phyloP scores from a whole-genome alignment of 2,797 vertebrate genomes.

The Phoxinus dragarum region DNA sequence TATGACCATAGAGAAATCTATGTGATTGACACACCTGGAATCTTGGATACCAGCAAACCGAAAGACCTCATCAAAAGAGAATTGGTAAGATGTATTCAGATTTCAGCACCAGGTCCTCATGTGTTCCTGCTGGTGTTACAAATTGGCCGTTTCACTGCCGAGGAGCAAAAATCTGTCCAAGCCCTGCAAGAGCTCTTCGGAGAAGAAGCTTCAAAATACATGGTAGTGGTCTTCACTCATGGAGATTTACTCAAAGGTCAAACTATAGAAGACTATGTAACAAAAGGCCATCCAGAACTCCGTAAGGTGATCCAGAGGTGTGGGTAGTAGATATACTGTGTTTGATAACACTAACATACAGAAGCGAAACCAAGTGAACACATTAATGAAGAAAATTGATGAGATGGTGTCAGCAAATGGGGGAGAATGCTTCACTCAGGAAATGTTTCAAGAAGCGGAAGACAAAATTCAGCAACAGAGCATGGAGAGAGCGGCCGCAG shows the following conservation, averaged over 20 bases:
- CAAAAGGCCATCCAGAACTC: not conserved
- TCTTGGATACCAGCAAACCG: constrained; percentile 30
- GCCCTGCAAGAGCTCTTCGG: constrained; percentile 54
- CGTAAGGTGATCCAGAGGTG: constrained; percentile 38
- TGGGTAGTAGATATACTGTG: constrained; percentile 36
- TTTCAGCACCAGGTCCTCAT: constrained; percentile 51
- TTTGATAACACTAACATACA: constrained; percentile 20
- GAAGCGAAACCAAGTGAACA: not conserved
- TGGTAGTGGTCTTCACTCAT: constrained; percentile 54
- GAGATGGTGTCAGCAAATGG: constrained; percentile 41
- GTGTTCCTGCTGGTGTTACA: constrained; percentile 51
- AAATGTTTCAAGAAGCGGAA: constrained; percentile 52
- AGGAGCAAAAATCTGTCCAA: constrained; percentile 49
- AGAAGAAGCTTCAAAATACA: constrained; percentile 45
- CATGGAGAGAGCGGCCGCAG: not conserved
- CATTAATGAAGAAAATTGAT: constrained; percentile 24
- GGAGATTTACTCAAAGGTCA: not conserved
- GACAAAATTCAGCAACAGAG: constrained; percentile 20
- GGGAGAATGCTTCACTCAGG: constrained; percentile 38
- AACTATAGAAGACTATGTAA: constrained; percentile 17
- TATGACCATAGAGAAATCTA: not conserved
- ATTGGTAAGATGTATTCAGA: constrained; percentile 45
- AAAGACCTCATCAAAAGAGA: constrained; percentile 36
- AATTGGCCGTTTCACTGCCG: constrained; percentile 30
- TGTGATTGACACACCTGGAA: constrained; percentile 51